phyloP scores from a whole-genome alignment of 2,888 invertebrate genomes.

The Heliconius erato region DNA sequence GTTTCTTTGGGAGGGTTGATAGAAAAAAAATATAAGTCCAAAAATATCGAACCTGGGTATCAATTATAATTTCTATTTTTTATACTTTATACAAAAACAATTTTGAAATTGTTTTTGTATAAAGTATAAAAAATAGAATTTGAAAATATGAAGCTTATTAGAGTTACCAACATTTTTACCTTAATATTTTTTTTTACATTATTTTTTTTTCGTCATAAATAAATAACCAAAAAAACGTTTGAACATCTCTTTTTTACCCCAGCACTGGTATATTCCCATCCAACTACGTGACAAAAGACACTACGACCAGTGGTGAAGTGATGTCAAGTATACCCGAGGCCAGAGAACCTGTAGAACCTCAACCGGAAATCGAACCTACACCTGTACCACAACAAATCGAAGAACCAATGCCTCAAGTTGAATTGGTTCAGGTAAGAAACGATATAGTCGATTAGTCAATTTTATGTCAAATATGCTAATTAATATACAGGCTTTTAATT shows the following conservation, averaged over 20 bases:
- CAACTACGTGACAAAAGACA: constrained; percentile 93
- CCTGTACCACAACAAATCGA: constrained; percentile 38
- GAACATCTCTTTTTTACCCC: constrained; percentile 14
- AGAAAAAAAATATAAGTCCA: too few relatives aligned
- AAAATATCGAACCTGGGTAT: too few relatives aligned
- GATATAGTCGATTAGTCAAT: background rate
- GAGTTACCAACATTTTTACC: too few relatives aligned
- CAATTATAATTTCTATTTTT: too few relatives aligned
- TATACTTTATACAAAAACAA: too few relatives aligned
- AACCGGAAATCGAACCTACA: constrained; percentile 43
- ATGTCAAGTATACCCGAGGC: constrained; percentile 75
- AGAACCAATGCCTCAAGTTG: constrained; percentile 27
- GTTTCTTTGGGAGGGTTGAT: too few relatives aligned
- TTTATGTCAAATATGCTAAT: too few relatives aligned
- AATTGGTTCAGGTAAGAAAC: background rate
- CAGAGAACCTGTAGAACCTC: constrained; percentile 73
- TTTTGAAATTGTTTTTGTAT: too few relatives aligned
- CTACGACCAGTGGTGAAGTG: constrained; percentile 71
- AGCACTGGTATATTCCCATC: constrained; percentile 98
- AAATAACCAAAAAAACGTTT: background rate
- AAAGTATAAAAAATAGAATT: too few relatives aligned
- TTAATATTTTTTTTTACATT: background rate
- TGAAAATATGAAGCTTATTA: too few relatives aligned
- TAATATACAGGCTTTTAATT: too few relatives aligned
- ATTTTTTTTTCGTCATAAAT: background rate